Conservation (phyloP, 2,888 invertebrate genomes). For the Andrena marginata region DNA sequence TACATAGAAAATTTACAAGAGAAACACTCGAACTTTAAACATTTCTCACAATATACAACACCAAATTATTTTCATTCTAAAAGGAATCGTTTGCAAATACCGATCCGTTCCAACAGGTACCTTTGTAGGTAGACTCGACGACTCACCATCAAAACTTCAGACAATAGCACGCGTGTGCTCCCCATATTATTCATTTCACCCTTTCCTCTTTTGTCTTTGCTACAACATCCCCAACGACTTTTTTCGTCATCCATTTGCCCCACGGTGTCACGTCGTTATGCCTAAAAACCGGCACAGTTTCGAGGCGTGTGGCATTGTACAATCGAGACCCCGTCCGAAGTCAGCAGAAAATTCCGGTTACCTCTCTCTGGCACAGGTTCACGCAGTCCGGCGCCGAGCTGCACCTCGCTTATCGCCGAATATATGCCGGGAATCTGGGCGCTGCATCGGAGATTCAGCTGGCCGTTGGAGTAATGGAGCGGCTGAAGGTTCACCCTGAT, state of each 20-base stretch:
- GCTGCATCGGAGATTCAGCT: conserved; percentile 90
- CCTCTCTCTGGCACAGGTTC: conserved; percentile 93
- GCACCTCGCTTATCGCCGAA: conserved; percentile 88
- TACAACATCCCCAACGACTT: not conserved
- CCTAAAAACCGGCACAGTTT: not conserved
- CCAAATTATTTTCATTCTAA: too few relatives aligned
- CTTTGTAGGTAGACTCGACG: too few relatives aligned
- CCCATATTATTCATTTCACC: not conserved
- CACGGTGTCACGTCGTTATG: not conserved
- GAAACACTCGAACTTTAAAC: too few relatives aligned
- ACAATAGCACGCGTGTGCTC: not conserved
- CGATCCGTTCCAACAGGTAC: too few relatives aligned
- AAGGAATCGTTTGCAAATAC: too few relatives aligned
- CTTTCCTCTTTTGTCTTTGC: not conserved
- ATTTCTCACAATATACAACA: too few relatives aligned
- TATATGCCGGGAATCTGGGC: conserved; percentile 90
- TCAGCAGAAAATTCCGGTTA: conserved; percentile 80
- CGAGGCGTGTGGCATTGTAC: not conserved
- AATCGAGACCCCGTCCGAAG: not conserved
- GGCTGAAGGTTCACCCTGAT: conserved; percentile 87
- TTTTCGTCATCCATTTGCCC: not conserved
- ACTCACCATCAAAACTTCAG: not conserved
- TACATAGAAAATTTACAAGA: too few relatives aligned
- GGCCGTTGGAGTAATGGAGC: conserved; percentile 88
- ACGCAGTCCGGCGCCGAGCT: conserved; percentile 90